Base-by-base conservation (phyloP, 1,140 invertebrate species). In the Solenopsis invicta region DNA sequence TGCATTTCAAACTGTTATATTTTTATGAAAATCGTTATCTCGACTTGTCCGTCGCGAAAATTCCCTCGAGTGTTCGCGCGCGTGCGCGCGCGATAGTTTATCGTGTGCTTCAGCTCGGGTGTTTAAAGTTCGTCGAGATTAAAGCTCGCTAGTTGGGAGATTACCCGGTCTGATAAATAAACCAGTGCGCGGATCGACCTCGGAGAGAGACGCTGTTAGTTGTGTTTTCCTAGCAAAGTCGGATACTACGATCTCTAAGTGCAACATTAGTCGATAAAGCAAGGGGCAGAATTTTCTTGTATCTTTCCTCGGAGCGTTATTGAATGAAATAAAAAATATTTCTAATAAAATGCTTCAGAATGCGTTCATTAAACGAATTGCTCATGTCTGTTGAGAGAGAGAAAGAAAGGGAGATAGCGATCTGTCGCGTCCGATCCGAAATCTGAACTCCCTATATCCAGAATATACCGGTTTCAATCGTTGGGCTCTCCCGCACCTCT, bases 71-170 rank as follows among this genome's bases (percentile, higher is more conserved):
- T 41, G 18, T 2, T 16, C 41, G 29, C 69, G 56, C 62, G n/a
- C 52, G 21, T 10, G 13, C 24, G 29, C 61, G 61, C 67, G 41
- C 24, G 74, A 54, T 78, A 59, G 75, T 85, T 85, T 80, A 66
- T 85, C 84, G 48, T 59, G 84, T 59, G 84, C 52, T 85, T 2
- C 41, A 66, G 34, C 59, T 64, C 48, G 41, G 41, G 8, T 77
- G 62, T 85, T 85, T 80, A 85, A 85, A 85, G 62, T 85, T 85
- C 18, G 80, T 45, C 54, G 69, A 75, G 69, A 74, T 84, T 84
- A 84, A 84, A 84, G 54, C 69, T 54, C 62, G 29, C 69, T 61
- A 75, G 80, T 74, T 84, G 67, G 54, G 54, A 84, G 80, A 84
- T 84, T 84, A 84, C 54, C n/a, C 41, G 54, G 37, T 48, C 54